These are phyloP conservation scores for Aradophagus sp. DNA, from an alignment of 1,140 invertebrate species.

Conservation along the genomic window DNA sequence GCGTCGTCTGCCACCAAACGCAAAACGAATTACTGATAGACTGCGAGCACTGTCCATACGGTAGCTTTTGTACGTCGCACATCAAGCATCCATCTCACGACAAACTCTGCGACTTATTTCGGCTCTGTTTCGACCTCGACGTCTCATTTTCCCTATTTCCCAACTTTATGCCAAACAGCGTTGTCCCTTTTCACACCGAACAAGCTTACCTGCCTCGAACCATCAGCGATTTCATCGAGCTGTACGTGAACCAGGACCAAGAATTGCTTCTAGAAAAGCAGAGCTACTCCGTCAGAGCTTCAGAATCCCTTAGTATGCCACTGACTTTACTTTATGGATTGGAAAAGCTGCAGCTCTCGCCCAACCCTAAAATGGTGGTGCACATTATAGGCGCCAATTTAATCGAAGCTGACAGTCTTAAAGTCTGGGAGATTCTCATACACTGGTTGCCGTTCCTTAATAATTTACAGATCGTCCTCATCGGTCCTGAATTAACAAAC, in stretches of 20 bases:
- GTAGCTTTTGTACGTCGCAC: constrained; percentile 61
- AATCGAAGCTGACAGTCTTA: constrained; percentile 54
- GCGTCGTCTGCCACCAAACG: constrained; percentile 57
- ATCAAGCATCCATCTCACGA: constrained; percentile 38
- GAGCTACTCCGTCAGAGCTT: constrained; percentile 31
- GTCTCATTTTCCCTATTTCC: constrained; percentile 38
- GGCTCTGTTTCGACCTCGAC: constrained; percentile 55
- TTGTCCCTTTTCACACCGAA: constrained; percentile 44
- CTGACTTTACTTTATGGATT: constrained; percentile 62
- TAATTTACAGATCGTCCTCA: constrained; percentile 52
- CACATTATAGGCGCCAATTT: constrained; percentile 64
- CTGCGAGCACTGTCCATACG: constrained; percentile 57
- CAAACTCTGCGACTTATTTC: constrained; percentile 48
- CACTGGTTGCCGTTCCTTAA: constrained; percentile 59
- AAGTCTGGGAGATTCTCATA: constrained; percentile 63
- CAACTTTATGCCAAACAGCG: constrained; percentile 38
- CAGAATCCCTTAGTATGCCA: constrained; percentile 63
- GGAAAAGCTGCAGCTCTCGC: constrained; percentile 50
- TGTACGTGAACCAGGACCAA: constrained; percentile 48
- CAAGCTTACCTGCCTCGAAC: constrained; percentile 45
- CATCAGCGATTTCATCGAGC: constrained; percentile 60
- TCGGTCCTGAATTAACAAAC: constrained; percentile 63
- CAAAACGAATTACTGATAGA: constrained; percentile 44
- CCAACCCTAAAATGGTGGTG: constrained; percentile 40
- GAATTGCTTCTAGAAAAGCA: constrained; percentile 32